Evolutionary conservation across 2,888 invertebrate species (phyloP).

Genomic region (Harmothoe impar): DNA sequence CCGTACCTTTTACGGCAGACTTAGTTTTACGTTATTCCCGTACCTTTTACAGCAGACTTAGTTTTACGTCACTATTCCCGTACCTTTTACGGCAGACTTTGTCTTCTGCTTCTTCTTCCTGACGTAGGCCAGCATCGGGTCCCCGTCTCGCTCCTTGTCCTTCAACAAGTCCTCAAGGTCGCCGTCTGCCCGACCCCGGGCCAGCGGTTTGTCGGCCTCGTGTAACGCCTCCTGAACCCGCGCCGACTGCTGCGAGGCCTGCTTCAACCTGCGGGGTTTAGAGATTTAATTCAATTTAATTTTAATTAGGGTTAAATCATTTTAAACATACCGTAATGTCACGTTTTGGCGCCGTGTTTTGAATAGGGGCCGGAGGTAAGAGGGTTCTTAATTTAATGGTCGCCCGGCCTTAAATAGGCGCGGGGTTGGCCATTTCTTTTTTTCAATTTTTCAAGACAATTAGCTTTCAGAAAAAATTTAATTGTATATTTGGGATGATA

Average conservation of each 20-base stretch:
- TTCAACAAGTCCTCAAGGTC: slow-evolving; percentile 92
- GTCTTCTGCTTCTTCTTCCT: slow-evolving; percentile 86
- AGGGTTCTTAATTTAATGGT: too few relatives aligned
- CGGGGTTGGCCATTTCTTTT: too few relatives aligned
- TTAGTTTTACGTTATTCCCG: too few relatives aligned
- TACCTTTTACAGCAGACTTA: too few relatives aligned
- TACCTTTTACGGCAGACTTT: slow-evolving; percentile 68
- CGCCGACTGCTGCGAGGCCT: slow-evolving; percentile 89
- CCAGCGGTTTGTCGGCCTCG: slow-evolving; percentile 95
- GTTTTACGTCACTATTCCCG: too few relatives aligned
- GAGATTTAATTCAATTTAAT: background rate
- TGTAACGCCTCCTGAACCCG: slow-evolving; percentile 90
- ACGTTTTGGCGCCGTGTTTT: background rate
- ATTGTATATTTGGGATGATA: too few relatives aligned
- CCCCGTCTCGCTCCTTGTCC: slow-evolving; percentile 89
- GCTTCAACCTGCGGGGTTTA: slow-evolving; percentile 83
- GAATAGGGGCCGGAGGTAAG: too few relatives aligned
- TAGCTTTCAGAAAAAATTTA: too few relatives aligned
- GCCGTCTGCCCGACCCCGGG: slow-evolving; percentile 93
- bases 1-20: too few relatives aligned
- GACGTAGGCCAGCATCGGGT: slow-evolving; percentile 96
- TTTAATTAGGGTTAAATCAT: background rate
- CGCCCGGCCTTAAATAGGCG: too few relatives aligned
- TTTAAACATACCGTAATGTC: background rate
- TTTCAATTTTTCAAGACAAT: too few relatives aligned